phyloP scores from a whole-genome alignment of 1,140 invertebrate genomes.

The Vanessa atalanta region DNA sequence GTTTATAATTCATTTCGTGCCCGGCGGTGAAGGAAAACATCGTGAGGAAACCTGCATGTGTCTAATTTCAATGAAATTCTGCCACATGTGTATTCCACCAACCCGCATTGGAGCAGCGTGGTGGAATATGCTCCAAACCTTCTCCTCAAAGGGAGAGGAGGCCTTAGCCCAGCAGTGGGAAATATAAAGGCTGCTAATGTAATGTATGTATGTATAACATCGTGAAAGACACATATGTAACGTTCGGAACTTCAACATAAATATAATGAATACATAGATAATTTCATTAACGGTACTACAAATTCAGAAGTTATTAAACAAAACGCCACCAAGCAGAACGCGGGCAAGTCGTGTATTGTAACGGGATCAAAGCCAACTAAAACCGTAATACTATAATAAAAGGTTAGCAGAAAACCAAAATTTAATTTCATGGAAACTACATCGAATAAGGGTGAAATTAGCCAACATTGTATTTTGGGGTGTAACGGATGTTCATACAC shows the following conservation, averaged over 20 bases:
- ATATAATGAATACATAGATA: not conserved
- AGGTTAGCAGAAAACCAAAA: constrained; percentile 41
- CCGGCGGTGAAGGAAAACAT: too few relatives aligned
- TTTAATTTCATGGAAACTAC: constrained; percentile 42
- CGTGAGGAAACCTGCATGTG: too few relatives aligned
- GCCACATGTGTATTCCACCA: too few relatives aligned
- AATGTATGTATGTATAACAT: too few relatives aligned
- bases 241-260: not conserved
- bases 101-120: too few relatives aligned
- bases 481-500: not conserved
- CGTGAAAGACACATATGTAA: not conserved
- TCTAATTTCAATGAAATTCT: too few relatives aligned
- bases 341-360: constrained; percentile 1
- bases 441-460: constrained; percentile 36
- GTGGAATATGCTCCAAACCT: too few relatives aligned
- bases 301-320: not conserved
- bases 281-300: not conserved
- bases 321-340: not conserved
- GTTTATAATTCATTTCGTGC: too few relatives aligned
- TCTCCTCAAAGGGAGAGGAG: too few relatives aligned
- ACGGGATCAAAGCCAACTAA: constrained; percentile 26
- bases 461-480: constrained; percentile 37
- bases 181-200: too few relatives aligned
- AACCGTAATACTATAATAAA: constrained; percentile 34
- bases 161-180: too few relatives aligned